Percentiles rank a stretch among this genome's conserved stretches.
These are phyloP conservation scores for Cavia aperea DNA, from an alignment of 2,113 vertebrate genomes.

Conservation along the genomic window DNA sequence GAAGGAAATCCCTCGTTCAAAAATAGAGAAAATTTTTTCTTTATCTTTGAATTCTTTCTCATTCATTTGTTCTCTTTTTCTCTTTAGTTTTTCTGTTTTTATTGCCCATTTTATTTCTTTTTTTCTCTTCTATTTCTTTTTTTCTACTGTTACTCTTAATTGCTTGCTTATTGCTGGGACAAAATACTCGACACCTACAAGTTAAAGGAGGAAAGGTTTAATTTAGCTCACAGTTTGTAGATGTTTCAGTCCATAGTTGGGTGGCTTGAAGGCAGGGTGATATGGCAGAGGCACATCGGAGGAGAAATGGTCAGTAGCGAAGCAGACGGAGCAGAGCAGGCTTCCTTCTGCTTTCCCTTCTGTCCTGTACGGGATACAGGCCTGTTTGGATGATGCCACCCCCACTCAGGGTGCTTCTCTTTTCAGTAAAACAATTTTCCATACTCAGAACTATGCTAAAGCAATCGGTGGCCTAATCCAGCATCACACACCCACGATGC, in stretches of 20 bases:
- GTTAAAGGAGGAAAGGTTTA: not conserved
- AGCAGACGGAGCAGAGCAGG: not conserved
- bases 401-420: not conserved
- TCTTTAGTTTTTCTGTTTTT: not conserved
- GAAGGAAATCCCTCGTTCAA: not conserved
- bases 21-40: not conserved
- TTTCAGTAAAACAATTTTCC: not conserved
- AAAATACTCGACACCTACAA: not conserved
- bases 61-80: not conserved
- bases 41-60: not conserved
- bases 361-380: not conserved
- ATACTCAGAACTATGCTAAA: not conserved
- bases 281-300: not conserved
- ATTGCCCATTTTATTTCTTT: not conserved
- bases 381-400: not conserved
- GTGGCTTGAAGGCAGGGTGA: not conserved
- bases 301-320: not conserved
- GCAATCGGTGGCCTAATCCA: not conserved
- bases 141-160: not conserved
- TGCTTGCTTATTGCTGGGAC: not conserved
- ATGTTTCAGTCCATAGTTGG: not conserved
- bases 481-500: not conserved
- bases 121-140: not conserved
- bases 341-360: not conserved
- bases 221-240: not conserved